phyloP scores from a whole-genome alignment of 92 coral and sea anemone genomes.

The Porites evermanni region DNA sequence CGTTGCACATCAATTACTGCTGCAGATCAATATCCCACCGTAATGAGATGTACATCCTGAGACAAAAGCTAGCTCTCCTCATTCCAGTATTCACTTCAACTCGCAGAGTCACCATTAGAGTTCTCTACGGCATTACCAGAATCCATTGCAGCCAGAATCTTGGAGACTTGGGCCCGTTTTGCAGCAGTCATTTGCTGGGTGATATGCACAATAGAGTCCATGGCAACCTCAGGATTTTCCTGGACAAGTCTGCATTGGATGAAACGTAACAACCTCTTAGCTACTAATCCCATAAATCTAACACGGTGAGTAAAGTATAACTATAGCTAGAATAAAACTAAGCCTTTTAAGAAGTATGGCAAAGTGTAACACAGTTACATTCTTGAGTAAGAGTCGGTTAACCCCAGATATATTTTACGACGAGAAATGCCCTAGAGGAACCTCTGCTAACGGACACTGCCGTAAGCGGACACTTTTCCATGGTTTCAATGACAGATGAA shows the following conservation, averaged over 20 bases:
- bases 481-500: too few species aligned
- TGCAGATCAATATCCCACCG: not conserved
- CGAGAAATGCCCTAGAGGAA: too few species aligned
- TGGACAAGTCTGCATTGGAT: conserved; percentile 85
- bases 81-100: not conserved
- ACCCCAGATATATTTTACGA: too few species aligned
- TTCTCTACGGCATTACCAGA: conserved; percentile 72
- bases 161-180: conserved; percentile 89
- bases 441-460: too few species aligned
- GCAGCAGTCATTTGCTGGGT: conserved; percentile 95
- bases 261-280: conserved; percentile 29
- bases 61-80: not conserved
- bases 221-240: conserved; percentile 96
- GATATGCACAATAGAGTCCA: conserved; percentile 99
- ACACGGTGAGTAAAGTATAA: not conserved
- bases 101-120: conserved; percentile 76
- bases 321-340: too few species aligned
- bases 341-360: too few species aligned
- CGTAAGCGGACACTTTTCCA: too few species aligned
- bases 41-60: not conserved
- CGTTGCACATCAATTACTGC: too few species aligned
- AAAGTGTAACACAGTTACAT: too few species aligned
- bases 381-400: too few species aligned
- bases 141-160: conserved; percentile 89
- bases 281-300: not conserved